A percentile compares a stretch with the other conserved stretches of the same genome.
Conservation (phyloP, 2,797 vertebrate species). For the Coreius guichenoti region DNA sequence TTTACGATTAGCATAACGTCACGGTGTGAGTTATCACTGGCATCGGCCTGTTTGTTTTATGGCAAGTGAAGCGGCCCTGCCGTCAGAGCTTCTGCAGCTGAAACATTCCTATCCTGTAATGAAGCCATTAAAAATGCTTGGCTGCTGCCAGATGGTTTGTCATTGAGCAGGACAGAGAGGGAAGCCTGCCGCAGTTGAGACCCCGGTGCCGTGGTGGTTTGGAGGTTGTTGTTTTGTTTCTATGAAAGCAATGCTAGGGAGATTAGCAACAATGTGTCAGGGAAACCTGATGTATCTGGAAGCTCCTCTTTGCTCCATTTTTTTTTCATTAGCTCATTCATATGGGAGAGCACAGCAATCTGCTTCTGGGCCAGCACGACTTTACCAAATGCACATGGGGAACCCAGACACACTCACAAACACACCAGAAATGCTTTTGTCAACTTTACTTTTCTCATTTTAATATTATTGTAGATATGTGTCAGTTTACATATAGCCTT, state of each 20-base stretch:
- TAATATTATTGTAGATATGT: background rate
- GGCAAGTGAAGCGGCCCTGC: slow-evolving; percentile 55
- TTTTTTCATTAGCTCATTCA: slow-evolving; percentile 55
- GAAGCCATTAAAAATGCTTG: slow-evolving; percentile 78
- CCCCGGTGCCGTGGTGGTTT: slow-evolving; percentile 29
- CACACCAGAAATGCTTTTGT: slow-evolving; percentile 12
- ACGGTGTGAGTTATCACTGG: slow-evolving; percentile 49
- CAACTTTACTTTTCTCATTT: slow-evolving; percentile 29
- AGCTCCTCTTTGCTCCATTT: slow-evolving; percentile 36
- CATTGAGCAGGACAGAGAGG: slow-evolving; percentile 63
- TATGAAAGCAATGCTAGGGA: slow-evolving; percentile 54
- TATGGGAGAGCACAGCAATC: slow-evolving; percentile 44
- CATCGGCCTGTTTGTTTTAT: slow-evolving; percentile 56
- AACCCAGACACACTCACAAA: slow-evolving; percentile 2
- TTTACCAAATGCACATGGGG: slow-evolving; percentile 40
- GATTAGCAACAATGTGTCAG: slow-evolving; percentile 30
- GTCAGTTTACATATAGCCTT: background rate
- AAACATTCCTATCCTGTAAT: slow-evolving; percentile 69
- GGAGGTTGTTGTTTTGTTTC: slow-evolving; percentile 58
- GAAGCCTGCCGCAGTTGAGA: slow-evolving; percentile 49
- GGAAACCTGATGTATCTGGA: slow-evolving; percentile 48
- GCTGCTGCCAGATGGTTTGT: slow-evolving; percentile 77
- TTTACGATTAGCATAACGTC: slow-evolving; percentile 65
- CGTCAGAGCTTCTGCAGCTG: slow-evolving; percentile 64
- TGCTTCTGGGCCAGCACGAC: slow-evolving; percentile 34